Conservation (phyloP, 2,888 invertebrate species). For the Serripes groenlandicus region DNA sequence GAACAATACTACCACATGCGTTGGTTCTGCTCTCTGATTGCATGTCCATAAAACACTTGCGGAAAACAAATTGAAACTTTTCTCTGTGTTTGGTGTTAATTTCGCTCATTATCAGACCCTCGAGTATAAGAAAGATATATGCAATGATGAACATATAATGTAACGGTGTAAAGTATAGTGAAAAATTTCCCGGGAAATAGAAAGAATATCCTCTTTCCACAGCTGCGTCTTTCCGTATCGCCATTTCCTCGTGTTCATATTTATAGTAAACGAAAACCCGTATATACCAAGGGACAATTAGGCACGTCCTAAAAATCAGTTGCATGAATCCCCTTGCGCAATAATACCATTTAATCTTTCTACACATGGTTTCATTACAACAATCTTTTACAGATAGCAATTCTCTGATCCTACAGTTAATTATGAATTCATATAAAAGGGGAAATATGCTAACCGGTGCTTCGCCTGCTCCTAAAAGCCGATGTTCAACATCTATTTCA, state of each 20-base stretch:
- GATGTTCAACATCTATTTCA: background rate
- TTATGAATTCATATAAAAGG: background rate
- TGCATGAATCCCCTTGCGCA: background rate
- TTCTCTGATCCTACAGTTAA: conserved; percentile 9
- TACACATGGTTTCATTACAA: background rate
- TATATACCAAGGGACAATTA: background rate
- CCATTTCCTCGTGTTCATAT: background rate
- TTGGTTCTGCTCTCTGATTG: background rate
- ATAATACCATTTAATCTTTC: background rate
- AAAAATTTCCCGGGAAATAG: background rate
- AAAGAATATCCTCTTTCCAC: background rate
- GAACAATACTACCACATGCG: background rate
- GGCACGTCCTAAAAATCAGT: background rate
- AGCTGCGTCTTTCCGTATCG: background rate
- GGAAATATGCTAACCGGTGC: conserved; percentile 7
- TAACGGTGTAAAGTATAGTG: background rate
- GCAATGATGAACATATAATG: conserved; percentile 50
- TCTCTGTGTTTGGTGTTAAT: conserved; percentile 66
- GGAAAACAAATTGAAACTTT: conserved; percentile 70
- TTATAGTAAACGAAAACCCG: background rate
- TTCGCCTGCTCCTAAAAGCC: background rate
- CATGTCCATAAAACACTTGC: conserved; percentile 78
- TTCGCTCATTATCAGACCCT: conserved; percentile 72
- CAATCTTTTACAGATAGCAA: background rate
- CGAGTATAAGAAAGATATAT: conserved; percentile 77